Conservation (phyloP, 2,113 vertebrate genomes). For the Puntigrus tetrazona region DNA sequence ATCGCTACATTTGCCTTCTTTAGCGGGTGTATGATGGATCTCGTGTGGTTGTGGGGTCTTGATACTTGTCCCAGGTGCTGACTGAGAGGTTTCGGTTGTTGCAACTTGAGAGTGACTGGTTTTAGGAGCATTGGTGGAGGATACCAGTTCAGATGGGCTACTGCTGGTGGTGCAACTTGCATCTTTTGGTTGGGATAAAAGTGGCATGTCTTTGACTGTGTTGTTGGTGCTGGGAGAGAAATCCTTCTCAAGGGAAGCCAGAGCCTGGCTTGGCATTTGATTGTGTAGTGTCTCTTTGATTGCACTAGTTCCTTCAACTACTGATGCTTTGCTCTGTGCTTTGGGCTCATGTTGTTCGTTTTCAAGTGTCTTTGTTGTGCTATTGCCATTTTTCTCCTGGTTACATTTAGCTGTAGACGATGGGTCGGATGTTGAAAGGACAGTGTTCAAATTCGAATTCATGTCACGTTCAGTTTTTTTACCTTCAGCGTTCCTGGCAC, state of each 20-base stretch:
- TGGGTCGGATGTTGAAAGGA: conserved; percentile 30
- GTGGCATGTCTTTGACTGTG: conserved; percentile 40
- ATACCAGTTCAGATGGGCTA: neutral
- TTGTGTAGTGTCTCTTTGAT: conserved; percentile 47
- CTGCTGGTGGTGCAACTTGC: conserved; percentile 5
- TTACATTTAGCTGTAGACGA: conserved; percentile 54
- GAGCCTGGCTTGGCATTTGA: conserved; percentile 49
- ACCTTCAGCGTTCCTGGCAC: conserved; percentile 37
- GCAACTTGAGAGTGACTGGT: neutral
- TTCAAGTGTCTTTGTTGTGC: conserved; percentile 52
- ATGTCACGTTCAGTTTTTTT: conserved; percentile 63
- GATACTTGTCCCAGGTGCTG: neutral
- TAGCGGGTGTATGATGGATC: conserved; percentile 35
- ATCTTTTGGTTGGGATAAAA: conserved; percentile 54
- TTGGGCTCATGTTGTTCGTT: conserved; percentile 43
- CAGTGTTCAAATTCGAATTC: conserved; percentile 63
- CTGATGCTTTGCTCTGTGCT: conserved; percentile 38
- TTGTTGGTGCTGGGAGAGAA: conserved; percentile 24
- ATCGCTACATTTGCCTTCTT: conserved; percentile 49
- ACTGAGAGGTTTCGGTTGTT: neutral
- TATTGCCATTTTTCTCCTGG: conserved; percentile 55
- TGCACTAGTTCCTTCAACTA: conserved; percentile 34
- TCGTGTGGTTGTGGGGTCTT: conserved; percentile 18
- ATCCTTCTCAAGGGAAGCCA: conserved; percentile 29
- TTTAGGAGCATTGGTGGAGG: neutral